Evolutionary conservation across 1,140 invertebrate species (phyloP).

Genomic region (Temnothorax nylanderi): DNA sequence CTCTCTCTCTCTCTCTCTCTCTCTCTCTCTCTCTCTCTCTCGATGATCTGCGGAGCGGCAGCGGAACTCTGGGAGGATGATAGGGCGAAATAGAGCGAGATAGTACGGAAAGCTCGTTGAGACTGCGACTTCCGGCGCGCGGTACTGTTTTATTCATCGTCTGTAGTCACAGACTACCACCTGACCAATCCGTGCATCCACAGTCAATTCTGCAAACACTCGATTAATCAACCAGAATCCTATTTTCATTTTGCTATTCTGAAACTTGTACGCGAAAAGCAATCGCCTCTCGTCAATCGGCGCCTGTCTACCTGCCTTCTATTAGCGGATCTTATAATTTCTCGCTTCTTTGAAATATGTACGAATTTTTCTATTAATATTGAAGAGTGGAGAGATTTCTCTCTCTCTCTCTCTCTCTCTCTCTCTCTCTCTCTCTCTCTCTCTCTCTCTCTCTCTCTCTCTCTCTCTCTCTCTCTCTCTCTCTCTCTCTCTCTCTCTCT

Average conservation of each 20-base stretch:
- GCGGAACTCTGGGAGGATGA: no score
- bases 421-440: no score
- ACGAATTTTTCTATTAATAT: neutral
- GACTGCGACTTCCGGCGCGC: constrained; percentile 49
- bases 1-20: no score
- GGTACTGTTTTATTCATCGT: constrained; percentile 68
- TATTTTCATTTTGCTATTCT: constrained; percentile 66
- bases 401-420: no score
- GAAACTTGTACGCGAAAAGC: neutral
- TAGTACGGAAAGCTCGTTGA: constrained; percentile 29
- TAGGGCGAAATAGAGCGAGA: constrained; percentile 2
- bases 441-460: no score
- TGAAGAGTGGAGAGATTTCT: neutral
- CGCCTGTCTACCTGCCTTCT: neutral
- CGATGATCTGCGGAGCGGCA: constrained; percentile 38
- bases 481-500: no score
- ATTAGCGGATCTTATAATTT: neutral
- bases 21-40: neutral
- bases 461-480: no score
- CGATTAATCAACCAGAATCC: constrained; percentile 67
- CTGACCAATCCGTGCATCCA: constrained; percentile 8
- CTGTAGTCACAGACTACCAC: constrained; percentile 34
- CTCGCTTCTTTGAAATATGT: neutral
- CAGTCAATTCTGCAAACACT: constrained; percentile 41
- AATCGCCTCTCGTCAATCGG: constrained; percentile 24